Base-by-base conservation (phyloP, 2,888 invertebrate species). In the Nymphalis polychloros region DNA sequence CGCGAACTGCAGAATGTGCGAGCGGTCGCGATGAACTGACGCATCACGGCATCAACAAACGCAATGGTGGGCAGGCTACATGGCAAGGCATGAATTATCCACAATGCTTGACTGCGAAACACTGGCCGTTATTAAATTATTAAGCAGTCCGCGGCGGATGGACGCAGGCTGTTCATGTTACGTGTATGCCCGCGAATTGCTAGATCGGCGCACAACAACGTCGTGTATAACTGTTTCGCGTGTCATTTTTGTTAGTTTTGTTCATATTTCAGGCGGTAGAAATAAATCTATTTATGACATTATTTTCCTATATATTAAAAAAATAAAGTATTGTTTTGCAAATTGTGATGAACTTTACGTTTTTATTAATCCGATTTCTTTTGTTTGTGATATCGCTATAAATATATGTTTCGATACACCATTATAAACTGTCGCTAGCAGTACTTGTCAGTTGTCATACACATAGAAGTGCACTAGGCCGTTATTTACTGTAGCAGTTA, bases 41-140 rank as follows among this genome's bases (percentile, higher is more conserved):
- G 75, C 74, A 71, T 72, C 76, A 76, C 77, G 53, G 77, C 76
- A 87, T 85, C 87, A 82, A 79, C 82, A 79, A 80, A 77, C 81
- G 81, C 78, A 81, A 79, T 76, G 79, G 77, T 71, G 68, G 67
- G 82, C 82, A 83, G 80, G 79, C 78, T 75, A 80, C 78, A 74
- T 74, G 74, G 76, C 76, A 81, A 83, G 81, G 79, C 85, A 86
- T 84, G 85, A 86, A 85, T 86, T 87, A 87, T 83, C 85, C 78
- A 81, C 81, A 77, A 86, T 82, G 76, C 79, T 79, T 79, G 80
- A 79, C 80, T 81, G 81, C 81, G 80, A 85, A 84, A 85, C 81
- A 79, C 77, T 77, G 71, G 79, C 81, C 80, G 84, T 83, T 85
- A 85, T 85, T 89, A 85, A 88, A 88, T 86, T 86, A 88, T 86